Evolutionary conservation across 2,113 vertebrate genomes (phyloP), one percentile per base, ranked within the genome.

Genomic region (Bufo bufo): DNA sequence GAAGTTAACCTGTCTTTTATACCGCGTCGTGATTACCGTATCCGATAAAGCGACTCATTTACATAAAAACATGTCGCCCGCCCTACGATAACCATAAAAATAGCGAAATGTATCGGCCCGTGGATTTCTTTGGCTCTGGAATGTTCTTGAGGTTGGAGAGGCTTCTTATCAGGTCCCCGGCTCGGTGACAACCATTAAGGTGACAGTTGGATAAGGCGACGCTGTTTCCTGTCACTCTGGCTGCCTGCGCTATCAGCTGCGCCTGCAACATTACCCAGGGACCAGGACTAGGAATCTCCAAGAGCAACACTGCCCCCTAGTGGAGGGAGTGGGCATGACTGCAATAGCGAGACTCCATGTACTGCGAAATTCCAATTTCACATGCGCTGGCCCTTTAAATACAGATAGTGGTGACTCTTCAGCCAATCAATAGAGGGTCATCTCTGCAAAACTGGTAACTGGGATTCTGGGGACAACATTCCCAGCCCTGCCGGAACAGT

Each of bases 201-300:
- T 88, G 81, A 88, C 87, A 88, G 13, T 65, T 6, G 1, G 87
- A 83, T 88, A 84, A 84, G 71, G 47, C 58, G 50, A 77, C 78
- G 1, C 54, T 77, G 87, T 77, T 84, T 66, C 4, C 71, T 77
- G 87, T 88, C 87, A 88, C 72, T 65, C 52, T 11, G 9, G 71
- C 87, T 77, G 71, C 86, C 45, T 83, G 63, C 45, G 45, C 12
- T 86, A 58, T 88, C 80, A 83, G 17, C 47, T 65, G 85, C 54
- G 58, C 23, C 23, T 45, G 63, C 20, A 33, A 77, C 71, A 88
- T 88, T 61, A 88, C 77, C 77, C 81, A 84, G 52, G n/a, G 47
- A n/a, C 20, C 20, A 72, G 45, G 17, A 65, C 63, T 50, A 20
- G 6, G 52, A 87, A 14, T 45, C 23, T 13, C 11, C 54, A 4